These are phyloP conservation scores for Desoria tigrina DNA, from an alignment of 2,888 invertebrate species.

Conservation along the genomic window DNA sequence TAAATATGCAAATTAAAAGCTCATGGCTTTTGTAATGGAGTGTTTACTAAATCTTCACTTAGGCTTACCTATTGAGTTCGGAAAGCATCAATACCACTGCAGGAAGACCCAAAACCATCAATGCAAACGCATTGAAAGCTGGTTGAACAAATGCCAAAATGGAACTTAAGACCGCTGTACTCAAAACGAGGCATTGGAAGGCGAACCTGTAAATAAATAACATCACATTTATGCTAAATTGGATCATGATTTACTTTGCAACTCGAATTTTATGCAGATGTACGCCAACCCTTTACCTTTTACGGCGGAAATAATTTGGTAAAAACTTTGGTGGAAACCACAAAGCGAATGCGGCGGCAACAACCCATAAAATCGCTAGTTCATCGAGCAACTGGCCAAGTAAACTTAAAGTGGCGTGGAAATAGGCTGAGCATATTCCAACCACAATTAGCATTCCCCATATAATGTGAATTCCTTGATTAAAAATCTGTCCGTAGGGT, in stretches of 20 bases:
- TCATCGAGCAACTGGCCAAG: slow-evolving; percentile 78
- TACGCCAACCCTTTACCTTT: slow-evolving; percentile 62
- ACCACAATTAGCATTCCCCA: slow-evolving; percentile 79
- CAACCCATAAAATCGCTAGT: slow-evolving; percentile 78
- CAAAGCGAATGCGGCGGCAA: slow-evolving; percentile 74
- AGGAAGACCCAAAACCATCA: slow-evolving; percentile 74
- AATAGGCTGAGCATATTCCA: slow-evolving; percentile 78
- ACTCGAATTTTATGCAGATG: background rate
- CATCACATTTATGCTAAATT: background rate
- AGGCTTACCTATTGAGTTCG: slow-evolving; percentile 68
- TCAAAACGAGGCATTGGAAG: slow-evolving; percentile 65
- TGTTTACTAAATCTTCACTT: too few relatives aligned
- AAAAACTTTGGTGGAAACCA: slow-evolving; percentile 72
- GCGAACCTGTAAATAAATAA: slow-evolving; percentile 16
- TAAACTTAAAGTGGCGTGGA: slow-evolving; percentile 79
- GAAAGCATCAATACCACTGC: slow-evolving; percentile 67
- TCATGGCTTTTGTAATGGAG: too few relatives aligned
- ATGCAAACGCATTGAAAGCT: slow-evolving; percentile 76
- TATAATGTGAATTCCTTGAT: slow-evolving; percentile 75
- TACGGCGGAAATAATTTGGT: slow-evolving; percentile 67
- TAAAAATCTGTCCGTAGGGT: slow-evolving; percentile 73
- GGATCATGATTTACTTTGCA: background rate
- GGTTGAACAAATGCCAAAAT: slow-evolving; percentile 73
- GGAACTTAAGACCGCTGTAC: slow-evolving; percentile 67
- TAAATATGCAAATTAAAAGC: too few relatives aligned